A percentile compares a stretch with the other conserved stretches of the same genome.
phyloP scores from a whole-genome alignment of 2,113 vertebrate genomes.

The Sebastes schlegelii region DNA sequence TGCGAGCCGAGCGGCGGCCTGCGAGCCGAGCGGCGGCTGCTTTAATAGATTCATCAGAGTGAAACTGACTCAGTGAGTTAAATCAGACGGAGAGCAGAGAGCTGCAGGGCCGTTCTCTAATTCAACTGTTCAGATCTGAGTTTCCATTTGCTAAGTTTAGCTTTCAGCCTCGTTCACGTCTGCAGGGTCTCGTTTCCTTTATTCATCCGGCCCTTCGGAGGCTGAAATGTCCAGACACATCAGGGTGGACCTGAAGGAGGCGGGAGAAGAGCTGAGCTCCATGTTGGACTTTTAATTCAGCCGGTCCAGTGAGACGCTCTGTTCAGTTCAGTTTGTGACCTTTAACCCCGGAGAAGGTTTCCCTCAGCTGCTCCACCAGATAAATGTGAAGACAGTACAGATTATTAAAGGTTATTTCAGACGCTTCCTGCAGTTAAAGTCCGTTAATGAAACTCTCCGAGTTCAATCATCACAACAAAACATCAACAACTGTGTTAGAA shows the following conservation, averaged over 20 bases:
- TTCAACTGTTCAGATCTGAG: slow-evolving; percentile 27
- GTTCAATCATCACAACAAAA: no score
- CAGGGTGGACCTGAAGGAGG: slow-evolving; percentile 13
- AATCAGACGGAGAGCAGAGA: slow-evolving; percentile 28
- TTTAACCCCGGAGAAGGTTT: slow-evolving; percentile 23
- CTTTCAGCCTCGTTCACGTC: slow-evolving; percentile 27
- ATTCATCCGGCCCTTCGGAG: neutral
- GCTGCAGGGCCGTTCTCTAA: slow-evolving; percentile 28
- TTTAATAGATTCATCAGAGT: slow-evolving; percentile 44
- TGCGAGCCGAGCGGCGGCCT: neutral
- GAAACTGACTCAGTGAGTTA: slow-evolving; percentile 57
- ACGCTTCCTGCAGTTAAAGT: no score
- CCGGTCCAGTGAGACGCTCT: neutral
- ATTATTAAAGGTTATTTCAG: neutral
- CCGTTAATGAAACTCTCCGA: no score
- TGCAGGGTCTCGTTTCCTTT: neutral
- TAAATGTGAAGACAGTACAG: neutral
- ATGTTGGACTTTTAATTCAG: slow-evolving; percentile 24
- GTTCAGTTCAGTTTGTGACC: slow-evolving; percentile 3
- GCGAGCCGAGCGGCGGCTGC: slow-evolving; percentile 13
- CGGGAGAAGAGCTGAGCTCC: neutral
- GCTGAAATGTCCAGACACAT: slow-evolving; percentile 29
- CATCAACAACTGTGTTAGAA: no score
- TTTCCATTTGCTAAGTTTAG: slow-evolving; percentile 60
- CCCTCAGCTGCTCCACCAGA: neutral